Base-by-base conservation (phyloP, 2,113 vertebrate species). In the Sinocyclocheilus rhinocerous region DNA sequence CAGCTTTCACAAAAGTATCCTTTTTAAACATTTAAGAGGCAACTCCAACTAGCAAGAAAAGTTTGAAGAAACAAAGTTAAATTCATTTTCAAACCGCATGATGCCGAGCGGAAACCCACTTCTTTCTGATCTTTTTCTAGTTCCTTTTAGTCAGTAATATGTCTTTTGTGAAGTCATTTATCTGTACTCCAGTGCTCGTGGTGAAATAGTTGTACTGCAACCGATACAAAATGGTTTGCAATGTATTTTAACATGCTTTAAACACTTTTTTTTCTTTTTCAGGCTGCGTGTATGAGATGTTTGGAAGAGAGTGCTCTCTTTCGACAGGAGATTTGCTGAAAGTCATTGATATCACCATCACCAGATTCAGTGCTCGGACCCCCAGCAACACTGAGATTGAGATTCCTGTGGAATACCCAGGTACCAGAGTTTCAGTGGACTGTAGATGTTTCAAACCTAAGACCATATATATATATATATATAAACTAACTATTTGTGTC, bases 241-340 rank as follows among this genome's bases (percentile, higher is more conserved):
- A 20, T 5, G 52, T 33, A 4, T 3, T 15, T 45, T 70, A 70
- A 22, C 36, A 36, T 20, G 50, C n/a, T 39, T 39, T 39, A 6
- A 39, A 70, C 61, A 6, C 24, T 65, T 22, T 77, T 6, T 13
- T 18, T 2, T 86, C 7, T 90, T 88, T 89, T 90, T 73, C 52
- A 97, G 96, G 93, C 4, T 95, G 95, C 22, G 24, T 95, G 85
- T 96, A 96, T 89, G 96, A 96, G 92, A 95, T 93, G 92, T 94
- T 92, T 90, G 95, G 95, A 91, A 95, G 94, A 83, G 95, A 95
- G 91, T 96, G 95, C 88, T 96, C 92, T 82, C 91, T 97, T 69
- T 92, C 96, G 82, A 96, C 96, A 12, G 96, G 95, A 91, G 96
- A 97, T 81, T 85, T 97, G 80, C 94, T 97, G 90, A 96, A 97